A percentile compares a stretch with the other conserved stretches of the same genome.
Evolutionary conservation across 2,888 invertebrate species (phyloP).

Genomic region (Lasius platythorax): DNA sequence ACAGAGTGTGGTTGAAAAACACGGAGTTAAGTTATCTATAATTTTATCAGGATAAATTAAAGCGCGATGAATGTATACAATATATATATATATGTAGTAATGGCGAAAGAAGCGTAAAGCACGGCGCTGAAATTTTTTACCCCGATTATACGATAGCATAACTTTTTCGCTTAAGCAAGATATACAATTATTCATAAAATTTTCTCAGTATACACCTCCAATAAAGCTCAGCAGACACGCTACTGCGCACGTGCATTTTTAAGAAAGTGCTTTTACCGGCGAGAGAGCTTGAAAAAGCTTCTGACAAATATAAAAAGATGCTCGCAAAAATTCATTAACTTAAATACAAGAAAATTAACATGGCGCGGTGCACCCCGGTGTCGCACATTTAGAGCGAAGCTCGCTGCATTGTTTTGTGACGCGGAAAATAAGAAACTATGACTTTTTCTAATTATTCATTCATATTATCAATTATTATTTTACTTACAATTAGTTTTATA

Average conservation of each 20-base stretch:
- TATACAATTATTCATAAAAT: constrained; percentile 43
- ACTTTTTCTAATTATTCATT: not conserved
- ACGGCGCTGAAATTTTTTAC: not conserved
- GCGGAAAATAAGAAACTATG: not conserved
- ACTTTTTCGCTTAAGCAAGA: constrained; percentile 19
- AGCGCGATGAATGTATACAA: not conserved
- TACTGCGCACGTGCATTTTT: not conserved
- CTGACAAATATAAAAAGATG: constrained; percentile 12
- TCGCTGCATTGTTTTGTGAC: not conserved
- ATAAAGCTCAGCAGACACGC: not conserved
- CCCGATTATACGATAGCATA: constrained; percentile 13
- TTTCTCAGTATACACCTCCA: constrained; percentile 11
- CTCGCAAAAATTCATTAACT: constrained; percentile 19
- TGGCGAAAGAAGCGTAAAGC: not conserved
- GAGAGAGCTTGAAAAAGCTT: not conserved
- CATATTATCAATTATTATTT: not conserved
- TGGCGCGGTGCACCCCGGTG: not conserved
- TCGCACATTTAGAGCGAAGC: not conserved
- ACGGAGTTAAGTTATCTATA: constrained; percentile 22
- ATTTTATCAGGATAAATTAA: constrained; percentile 46
- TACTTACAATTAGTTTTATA: not conserved
- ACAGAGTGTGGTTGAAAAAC: constrained; percentile 15
- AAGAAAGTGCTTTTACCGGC: not conserved
- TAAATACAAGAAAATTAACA: not conserved
- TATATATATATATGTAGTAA: not conserved